Conservation (phyloP, 1,140 invertebrate species). For the Sitobion miscanthi region DNA sequence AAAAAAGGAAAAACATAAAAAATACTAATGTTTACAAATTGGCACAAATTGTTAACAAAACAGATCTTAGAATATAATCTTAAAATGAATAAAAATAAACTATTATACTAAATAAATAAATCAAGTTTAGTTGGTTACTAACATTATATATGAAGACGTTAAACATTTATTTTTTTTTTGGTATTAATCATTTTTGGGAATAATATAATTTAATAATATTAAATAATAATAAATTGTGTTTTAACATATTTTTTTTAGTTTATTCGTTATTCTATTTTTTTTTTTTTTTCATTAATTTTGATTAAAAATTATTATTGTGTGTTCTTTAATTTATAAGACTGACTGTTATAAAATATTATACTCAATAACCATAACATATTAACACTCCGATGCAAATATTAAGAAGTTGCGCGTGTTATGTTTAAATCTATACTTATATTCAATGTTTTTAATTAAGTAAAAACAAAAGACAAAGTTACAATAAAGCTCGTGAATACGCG, state of each 20-base stretch:
- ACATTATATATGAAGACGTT: not conserved
- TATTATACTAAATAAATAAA: slow-evolving; percentile 16
- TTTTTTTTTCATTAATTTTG: not conserved
- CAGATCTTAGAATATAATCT: slow-evolving; percentile 28
- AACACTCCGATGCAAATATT: not conserved
- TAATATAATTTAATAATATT: slow-evolving; percentile 32
- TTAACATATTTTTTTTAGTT: slow-evolving; percentile 10
- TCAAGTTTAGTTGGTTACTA: not conserved
- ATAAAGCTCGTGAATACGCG: not conserved
- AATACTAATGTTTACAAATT: slow-evolving; percentile 46
- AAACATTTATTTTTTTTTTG: not conserved
- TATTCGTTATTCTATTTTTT: not conserved
- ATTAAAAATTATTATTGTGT: slow-evolving; percentile 14
- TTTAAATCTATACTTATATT: not conserved
- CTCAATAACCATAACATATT: not conserved
- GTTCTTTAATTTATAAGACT: not conserved
- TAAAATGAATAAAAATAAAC: slow-evolving; percentile 23
- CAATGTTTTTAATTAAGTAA: not conserved
- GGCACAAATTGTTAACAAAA: slow-evolving; percentile 50
- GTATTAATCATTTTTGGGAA: not conserved
- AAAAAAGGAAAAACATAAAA: slow-evolving; percentile 29
- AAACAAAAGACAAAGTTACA: not conserved
- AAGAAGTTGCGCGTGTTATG: not conserved
- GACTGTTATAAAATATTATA: not conserved
- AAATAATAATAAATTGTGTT: slow-evolving; percentile 2